phyloP scores from a whole-genome alignment of 2,888 invertebrate species.

The Anoncus sp. region DNA sequence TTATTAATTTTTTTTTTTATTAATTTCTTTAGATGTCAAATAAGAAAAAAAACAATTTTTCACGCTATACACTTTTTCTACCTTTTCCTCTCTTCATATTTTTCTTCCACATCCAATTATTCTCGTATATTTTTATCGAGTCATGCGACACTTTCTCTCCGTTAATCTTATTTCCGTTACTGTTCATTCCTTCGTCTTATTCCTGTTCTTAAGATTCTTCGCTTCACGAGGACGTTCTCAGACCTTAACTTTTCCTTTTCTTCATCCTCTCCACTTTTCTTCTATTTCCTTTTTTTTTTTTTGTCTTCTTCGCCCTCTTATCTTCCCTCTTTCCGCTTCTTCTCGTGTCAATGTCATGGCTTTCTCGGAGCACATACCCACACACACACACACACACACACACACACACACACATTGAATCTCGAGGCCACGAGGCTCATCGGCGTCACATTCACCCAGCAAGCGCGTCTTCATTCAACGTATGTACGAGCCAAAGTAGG shows the following conservation, averaged over 20 bases:
- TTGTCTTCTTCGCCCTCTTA: neutral
- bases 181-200: neutral
- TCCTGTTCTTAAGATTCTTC: neutral
- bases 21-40: no score
- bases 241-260: conserved; percentile 30
- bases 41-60: conserved; percentile 25
- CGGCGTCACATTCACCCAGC: conserved; percentile 9
- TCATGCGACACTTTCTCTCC: neutral
- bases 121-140: no score
- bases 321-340: neutral
- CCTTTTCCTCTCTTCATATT: conserved; percentile 8
- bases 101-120: neutral
- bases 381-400: no score
- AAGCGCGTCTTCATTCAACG: neutral
- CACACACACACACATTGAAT: no score
- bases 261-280: neutral
- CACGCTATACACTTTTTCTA: neutral
- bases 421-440: conserved; percentile 20
- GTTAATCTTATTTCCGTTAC: conserved; percentile 6
- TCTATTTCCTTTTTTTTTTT: neutral
- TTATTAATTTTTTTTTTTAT: conserved; percentile 63
- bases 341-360: conserved; percentile 37
- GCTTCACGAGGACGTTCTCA: conserved; percentile 9
- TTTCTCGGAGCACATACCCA: conserved; percentile 35
- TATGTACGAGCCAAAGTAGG: conserved; percentile 23